Conservation (phyloP, 2,113 vertebrate species). For the Pyrgilauda ruficollis region DNA sequence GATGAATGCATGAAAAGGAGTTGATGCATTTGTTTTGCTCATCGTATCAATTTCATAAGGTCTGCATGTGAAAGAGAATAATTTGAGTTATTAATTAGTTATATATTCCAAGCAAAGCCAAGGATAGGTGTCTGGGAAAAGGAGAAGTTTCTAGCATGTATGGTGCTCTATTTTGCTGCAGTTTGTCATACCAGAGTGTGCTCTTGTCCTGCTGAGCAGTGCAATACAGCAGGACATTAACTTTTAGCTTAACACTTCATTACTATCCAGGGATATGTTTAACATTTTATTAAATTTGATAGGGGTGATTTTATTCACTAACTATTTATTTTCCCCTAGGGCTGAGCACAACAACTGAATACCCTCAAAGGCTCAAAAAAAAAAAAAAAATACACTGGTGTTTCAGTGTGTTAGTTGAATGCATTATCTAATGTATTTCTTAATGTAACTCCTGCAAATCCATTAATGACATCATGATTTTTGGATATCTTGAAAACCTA, state of each 20-base stretch:
- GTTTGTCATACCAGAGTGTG: background rate
- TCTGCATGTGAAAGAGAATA: background rate
- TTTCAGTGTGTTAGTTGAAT: background rate
- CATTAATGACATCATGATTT: background rate
- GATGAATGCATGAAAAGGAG: background rate
- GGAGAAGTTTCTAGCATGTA: background rate
- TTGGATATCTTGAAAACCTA: background rate
- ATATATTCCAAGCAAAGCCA: background rate
- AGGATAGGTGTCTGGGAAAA: background rate
- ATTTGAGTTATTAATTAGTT: background rate
- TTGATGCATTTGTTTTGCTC: background rate
- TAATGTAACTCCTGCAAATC: background rate
- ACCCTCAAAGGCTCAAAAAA: background rate
- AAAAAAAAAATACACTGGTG: background rate
- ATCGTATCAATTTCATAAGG: background rate
- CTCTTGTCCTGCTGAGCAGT: background rate
- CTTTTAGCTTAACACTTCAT: constrained; percentile 25
- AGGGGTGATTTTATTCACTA: background rate
- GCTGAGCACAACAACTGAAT: background rate
- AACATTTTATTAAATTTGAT: constrained; percentile 39
- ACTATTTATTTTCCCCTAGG: background rate
- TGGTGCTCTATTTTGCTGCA: background rate
- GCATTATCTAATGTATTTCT: background rate
- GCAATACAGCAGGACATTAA: background rate
- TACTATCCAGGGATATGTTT: background rate